A percentile compares a stretch with the other conserved stretches of the same genome.
phyloP scores from a whole-genome alignment of 2,888 invertebrate genomes.

The Caenorhabditis japonica region DNA sequence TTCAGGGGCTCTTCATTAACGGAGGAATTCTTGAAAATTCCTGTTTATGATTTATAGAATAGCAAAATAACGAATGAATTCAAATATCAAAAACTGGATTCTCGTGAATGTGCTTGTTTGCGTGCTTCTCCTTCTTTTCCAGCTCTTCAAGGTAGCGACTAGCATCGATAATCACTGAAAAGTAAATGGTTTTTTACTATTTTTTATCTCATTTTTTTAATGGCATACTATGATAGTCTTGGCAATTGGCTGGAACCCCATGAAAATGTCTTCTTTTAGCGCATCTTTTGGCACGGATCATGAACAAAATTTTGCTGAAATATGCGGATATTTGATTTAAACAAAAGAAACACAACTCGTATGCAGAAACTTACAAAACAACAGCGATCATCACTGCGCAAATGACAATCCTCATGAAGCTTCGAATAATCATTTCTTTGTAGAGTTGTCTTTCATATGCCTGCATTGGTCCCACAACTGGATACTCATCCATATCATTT shows the following conservation, averaged over 20 bases:
- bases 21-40: too few relatives aligned
- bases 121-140: slow-evolving; percentile 25
- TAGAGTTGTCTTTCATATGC: too few relatives aligned
- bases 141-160: slow-evolving; percentile 23
- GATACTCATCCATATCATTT: too few relatives aligned
- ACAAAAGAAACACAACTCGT: too few relatives aligned
- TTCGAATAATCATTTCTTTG: not conserved
- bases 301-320: not conserved
- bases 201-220: not conserved
- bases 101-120: slow-evolving; percentile 25
- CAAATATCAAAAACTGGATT: slow-evolving; percentile 35
- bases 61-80: too few relatives aligned
- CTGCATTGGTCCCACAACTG: not conserved
- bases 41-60: too few relatives aligned
- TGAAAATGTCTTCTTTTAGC: not conserved
- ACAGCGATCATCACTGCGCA: not conserved
- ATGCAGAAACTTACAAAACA: slow-evolving; percentile 4
- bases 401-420: not conserved
- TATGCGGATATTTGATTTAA: too few relatives aligned
- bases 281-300: not conserved
- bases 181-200: not conserved
- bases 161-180: slow-evolving; percentile 38
- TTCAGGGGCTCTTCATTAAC: not conserved
- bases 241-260: slow-evolving; percentile 28
- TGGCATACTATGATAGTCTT: slow-evolving; percentile 39